Conservation (phyloP, 2,113 vertebrate genomes). For the Sinocyclocheilus grahami region DNA sequence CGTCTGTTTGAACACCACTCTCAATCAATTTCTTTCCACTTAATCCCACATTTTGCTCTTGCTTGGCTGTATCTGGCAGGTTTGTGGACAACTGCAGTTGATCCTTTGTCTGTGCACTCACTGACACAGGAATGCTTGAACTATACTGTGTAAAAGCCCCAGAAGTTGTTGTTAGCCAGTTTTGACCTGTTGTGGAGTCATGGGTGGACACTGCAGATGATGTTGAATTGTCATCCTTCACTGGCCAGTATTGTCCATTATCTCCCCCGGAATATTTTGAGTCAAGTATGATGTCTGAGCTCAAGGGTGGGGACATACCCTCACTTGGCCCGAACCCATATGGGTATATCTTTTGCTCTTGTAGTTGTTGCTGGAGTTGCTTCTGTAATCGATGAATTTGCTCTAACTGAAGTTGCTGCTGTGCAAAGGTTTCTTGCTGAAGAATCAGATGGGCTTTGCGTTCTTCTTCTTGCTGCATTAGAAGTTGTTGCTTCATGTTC, state of each 20-base stretch:
- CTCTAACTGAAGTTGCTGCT: slow-evolving; percentile 92
- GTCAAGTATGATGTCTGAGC: slow-evolving; percentile 85
- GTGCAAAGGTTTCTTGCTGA: slow-evolving; percentile 92
- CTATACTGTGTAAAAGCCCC: slow-evolving; percentile 79
- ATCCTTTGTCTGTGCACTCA: slow-evolving; percentile 80
- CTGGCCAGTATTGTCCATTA: slow-evolving; percentile 88
- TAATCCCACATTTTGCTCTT: slow-evolving; percentile 75
- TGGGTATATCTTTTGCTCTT: slow-evolving; percentile 90
- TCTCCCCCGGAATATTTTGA: slow-evolving; percentile 85
- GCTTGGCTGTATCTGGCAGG: slow-evolving; percentile 75
- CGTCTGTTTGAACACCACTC: slow-evolving; percentile 96
- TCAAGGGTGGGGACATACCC: slow-evolving; percentile 74
- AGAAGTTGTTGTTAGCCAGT: slow-evolving; percentile 80
- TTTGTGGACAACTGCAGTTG: slow-evolving; percentile 81
- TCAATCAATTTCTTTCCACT: slow-evolving; percentile 88
- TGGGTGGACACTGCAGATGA: slow-evolving; percentile 76
- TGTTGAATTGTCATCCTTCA: slow-evolving; percentile 82
- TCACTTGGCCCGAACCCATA: slow-evolving; percentile 81
- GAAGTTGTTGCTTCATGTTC: slow-evolving; percentile 94
- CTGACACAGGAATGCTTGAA: slow-evolving; percentile 78
- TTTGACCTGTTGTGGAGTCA: slow-evolving; percentile 76
- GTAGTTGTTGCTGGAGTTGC: slow-evolving; percentile 92
- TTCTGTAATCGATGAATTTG: slow-evolving; percentile 96
- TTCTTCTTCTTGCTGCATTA: slow-evolving; percentile 95
- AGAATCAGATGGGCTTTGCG: slow-evolving; percentile 94